These are phyloP conservation scores for Vollenhovia emeryi DNA, from an alignment of 1,140 invertebrate species.

Conservation along the genomic window DNA sequence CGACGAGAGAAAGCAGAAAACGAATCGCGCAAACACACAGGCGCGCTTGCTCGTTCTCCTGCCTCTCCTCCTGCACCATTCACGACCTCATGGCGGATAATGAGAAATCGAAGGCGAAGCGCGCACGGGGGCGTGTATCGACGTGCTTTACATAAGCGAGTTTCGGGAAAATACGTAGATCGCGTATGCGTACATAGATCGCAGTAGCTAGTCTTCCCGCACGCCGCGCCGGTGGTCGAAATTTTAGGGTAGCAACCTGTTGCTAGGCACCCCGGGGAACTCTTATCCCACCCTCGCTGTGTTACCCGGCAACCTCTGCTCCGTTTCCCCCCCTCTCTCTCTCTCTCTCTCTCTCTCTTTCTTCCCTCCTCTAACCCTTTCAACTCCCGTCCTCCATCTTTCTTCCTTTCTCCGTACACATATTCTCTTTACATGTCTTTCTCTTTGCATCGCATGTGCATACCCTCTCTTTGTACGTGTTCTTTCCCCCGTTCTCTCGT, in stretches of 20 bases:
- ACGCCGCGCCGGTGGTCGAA: slow-evolving; percentile 59
- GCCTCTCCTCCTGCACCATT: neutral
- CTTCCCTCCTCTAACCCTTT: neutral
- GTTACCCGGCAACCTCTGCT: slow-evolving; percentile 71
- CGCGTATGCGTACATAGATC: neutral
- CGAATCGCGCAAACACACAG: neutral
- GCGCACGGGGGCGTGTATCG: neutral
- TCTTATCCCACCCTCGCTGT: slow-evolving; percentile 74
- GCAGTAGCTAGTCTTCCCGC: slow-evolving; percentile 29
- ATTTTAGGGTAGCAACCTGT: slow-evolving; percentile 83
- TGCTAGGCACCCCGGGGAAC: slow-evolving; percentile 83
- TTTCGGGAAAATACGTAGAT: slow-evolving; percentile 20
- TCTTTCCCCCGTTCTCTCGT: neutral
- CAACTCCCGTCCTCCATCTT: neutral
- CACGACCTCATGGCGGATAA: neutral
- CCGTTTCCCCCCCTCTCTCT: neutral
- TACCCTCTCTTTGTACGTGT: neutral
- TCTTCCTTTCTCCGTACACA: neutral
- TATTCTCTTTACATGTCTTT: neutral
- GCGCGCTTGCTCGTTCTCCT: neutral
- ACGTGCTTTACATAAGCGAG: neutral
- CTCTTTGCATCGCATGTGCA: neutral
- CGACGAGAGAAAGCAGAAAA: neutral
- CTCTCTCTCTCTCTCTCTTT: slow-evolving; percentile 7
- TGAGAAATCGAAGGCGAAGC: slow-evolving; percentile 5